Evolutionary conservation across 1,140 invertebrate genomes (phyloP), one percentile per base, ranked within the genome.

Genomic region (Wiebesia pumilae): DNA sequence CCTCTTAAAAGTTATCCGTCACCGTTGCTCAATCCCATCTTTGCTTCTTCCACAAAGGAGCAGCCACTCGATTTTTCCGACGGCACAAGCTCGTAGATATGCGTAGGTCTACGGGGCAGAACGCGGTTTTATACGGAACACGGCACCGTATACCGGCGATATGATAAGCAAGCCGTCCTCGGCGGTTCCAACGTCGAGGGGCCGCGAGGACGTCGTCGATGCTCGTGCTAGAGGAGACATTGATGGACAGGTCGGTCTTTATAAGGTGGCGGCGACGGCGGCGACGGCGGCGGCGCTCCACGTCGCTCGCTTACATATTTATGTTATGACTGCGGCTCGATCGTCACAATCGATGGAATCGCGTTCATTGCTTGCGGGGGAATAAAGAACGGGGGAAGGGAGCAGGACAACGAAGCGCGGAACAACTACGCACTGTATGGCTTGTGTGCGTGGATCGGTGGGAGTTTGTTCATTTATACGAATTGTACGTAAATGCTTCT

Each of bases 321-420:
- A 94, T 93, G 92, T 93, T 93, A 93, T 93, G 92, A 93, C 92
- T 92, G 90, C 90, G 87, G 90, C 81, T 89, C 90, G 89, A 90
- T 93, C 91, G 91, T 93, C 92, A 93, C 93, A 93, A 94, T 93
- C 93, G 93, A 92, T 91, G 90, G 92, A 92, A 92, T 93, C 93
- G 93, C 51, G 43, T n/a, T n/a, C n/a, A n/a, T n/a, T n/a, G n/a
- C n/a, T n/a, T n/a, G n/a, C n/a, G n/a, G n/a, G n/a, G n/a, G n/a
- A n/a, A n/a, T n/a, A n/a, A n/a, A n/a, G n/a, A n/a, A n/a, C n/a
- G n/a, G n/a, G n/a, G n/a, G n/a, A n/a, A n/a, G n/a, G n/a, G n/a
- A n/a, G n/a, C n/a, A n/a, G n/a, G n/a, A n/a, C n/a, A n/a, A n/a
- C n/a, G n/a, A n/a, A n/a, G n/a, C n/a, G n/a, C n/a, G n/a, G n/a